phyloP scores from a whole-genome alignment of 2,113 vertebrate species.

The Lucifuga dentata region DNA sequence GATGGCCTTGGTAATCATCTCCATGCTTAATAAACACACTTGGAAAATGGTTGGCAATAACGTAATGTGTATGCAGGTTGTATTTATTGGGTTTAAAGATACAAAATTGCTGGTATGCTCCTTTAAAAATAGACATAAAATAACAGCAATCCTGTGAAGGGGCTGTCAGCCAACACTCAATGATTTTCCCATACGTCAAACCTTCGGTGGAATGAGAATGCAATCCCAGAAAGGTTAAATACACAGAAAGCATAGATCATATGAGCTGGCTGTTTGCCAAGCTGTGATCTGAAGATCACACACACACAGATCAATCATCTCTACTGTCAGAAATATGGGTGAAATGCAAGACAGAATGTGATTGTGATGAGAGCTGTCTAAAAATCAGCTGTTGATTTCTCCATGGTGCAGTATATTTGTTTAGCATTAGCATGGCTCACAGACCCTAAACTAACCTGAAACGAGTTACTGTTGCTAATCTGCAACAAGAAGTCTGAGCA shows the following conservation, averaged over 20 bases:
- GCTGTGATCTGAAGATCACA: conserved; percentile 23
- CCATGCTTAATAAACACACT: too few relatives aligned
- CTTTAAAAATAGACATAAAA: conserved; percentile 21
- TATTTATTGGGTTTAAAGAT: neutral
- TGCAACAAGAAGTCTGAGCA: conserved; percentile 29
- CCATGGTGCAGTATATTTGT: conserved; percentile 41
- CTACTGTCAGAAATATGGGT: conserved; percentile 16
- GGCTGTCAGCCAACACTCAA: neutral
- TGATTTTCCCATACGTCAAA: neutral
- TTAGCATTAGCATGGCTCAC: conserved; percentile 35
- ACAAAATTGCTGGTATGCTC: neutral
- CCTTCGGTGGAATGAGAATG: conserved; percentile 5
- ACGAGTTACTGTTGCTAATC: conserved; percentile 52
- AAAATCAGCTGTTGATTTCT: conserved; percentile 36
- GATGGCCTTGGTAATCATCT: conserved; percentile 25
- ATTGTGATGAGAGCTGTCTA: conserved; percentile 44
- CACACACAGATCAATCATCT: conserved; percentile 25
- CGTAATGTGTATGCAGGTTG: too few relatives aligned
- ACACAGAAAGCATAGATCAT: conserved; percentile 20
- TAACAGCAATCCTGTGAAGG: neutral
- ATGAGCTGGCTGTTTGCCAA: conserved; percentile 36
- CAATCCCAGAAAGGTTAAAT: conserved; percentile 24
- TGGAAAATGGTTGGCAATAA: too few relatives aligned
- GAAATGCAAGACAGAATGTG: conserved; percentile 21
- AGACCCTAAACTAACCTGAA: conserved; percentile 49